Base-by-base conservation (phyloP, 2,113 vertebrate species). In the Origma solitaria region DNA sequence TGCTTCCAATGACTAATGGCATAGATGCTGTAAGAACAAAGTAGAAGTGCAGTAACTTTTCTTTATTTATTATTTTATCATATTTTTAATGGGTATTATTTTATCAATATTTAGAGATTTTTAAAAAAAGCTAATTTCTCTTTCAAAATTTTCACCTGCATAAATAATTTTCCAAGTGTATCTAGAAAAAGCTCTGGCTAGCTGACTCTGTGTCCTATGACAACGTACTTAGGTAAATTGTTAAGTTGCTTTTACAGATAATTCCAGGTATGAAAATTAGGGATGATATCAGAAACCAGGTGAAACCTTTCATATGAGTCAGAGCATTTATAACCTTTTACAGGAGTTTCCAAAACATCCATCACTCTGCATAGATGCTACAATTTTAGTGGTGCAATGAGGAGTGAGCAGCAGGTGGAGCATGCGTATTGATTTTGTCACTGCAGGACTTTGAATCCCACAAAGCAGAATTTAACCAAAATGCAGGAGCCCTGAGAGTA, bases 341-440 rank as follows among this genome's bases (percentile, higher is more conserved):
- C 21, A 62, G 51, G 54, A 38, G 30, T 79, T 84, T 82, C 50
- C 54, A 47, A 82, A 89, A 28, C 42, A 57, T 73, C 56, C 80
- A 61, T 92, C n/a, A 24, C 42, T 50, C 47, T 73, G 56, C 14
- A 13, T 4, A 79, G 50, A 47, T n/a, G 54, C 21, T 33, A 3
- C 53, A 91, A 2, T 24, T 86, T 72, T 7, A 61, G 57, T 3
- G 3, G 35, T 42, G 30, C 38, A 77, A 24, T 57, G 70, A 87
- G 50, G 54, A 86, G 47, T 0, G 3, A 90, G 85, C 68, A 78
- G 82, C 80, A 78, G 83, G 86, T 88, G 38, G 86, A 71, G 44
- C 51, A 49, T 90, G 65, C 4, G 51, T 62, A 95, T 90, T 94
- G 86, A 92, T 86, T 92, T 90, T 77, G 75, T 56, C 88, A 44